A percentile compares a stretch with the other conserved stretches of the same genome.
Evolutionary conservation across 2,888 invertebrate genomes (phyloP).

Genomic region (Scaptomyza cyrtandrae): DNA sequence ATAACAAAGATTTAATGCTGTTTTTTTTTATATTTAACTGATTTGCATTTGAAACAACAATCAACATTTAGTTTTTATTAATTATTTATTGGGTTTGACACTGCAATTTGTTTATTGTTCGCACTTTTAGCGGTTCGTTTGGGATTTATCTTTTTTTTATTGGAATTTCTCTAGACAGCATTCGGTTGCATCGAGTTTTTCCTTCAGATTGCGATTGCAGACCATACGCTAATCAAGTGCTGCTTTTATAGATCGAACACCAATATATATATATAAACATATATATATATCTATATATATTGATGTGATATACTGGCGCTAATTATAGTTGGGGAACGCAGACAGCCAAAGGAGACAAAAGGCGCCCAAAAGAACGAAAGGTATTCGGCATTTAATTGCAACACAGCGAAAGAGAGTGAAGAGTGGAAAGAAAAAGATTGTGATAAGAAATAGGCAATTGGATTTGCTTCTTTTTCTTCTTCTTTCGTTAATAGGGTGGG

Average conservation of each 20-base stretch:
- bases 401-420: neutral
- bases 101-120: constrained; percentile 17
- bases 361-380: constrained; percentile 22
- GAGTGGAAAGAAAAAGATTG: constrained; percentile 1
- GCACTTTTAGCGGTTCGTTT: constrained; percentile 48
- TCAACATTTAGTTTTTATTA: constrained; percentile 50
- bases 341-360: constrained; percentile 12
- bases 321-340: constrained; percentile 46
- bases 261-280: too few species aligned
- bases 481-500: constrained; percentile 23
- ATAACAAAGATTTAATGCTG: constrained; percentile 20
- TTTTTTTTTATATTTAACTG: constrained; percentile 16
- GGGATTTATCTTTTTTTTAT: constrained; percentile 16
- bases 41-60: constrained; percentile 44
- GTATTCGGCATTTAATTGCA: constrained; percentile 58
- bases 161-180: constrained; percentile 29
- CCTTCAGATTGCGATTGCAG: constrained; percentile 54
- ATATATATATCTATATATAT: neutral
- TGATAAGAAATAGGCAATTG: constrained; percentile 8
- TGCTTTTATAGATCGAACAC: constrained; percentile 52
- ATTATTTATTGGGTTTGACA: neutral
- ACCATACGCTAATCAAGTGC: constrained; percentile 28
- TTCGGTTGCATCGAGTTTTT: constrained; percentile 58
- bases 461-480: neutral
- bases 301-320: constrained; percentile 35